Evolutionary conservation across 2,797 vertebrate genomes (phyloP).

Genomic region (Coreius guichenoti): DNA sequence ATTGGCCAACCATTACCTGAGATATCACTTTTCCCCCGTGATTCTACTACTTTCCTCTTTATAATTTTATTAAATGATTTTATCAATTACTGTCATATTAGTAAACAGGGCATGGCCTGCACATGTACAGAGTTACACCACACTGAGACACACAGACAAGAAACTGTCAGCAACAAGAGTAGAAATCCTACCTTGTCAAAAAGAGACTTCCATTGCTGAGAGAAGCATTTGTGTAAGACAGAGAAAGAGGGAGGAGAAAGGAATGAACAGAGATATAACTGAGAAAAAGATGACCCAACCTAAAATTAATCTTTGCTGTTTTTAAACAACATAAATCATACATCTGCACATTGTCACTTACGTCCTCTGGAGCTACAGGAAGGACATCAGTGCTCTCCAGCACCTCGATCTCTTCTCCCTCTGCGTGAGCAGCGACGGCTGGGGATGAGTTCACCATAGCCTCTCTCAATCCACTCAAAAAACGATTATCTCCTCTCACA

Average conservation of each 20-base stretch:
- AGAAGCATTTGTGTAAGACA: conserved; percentile 53
- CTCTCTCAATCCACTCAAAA: neutral
- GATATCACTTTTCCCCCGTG: neutral
- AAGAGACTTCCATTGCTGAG: conserved; percentile 94
- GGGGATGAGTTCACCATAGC: conserved; percentile 79
- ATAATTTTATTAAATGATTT: neutral
- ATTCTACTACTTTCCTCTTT: neutral
- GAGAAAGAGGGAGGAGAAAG: conserved; percentile 48
- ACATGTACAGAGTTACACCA: neutral
- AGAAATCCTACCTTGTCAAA: conserved; percentile 93
- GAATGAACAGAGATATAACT: conserved; percentile 46
- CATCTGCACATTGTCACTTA: conserved; percentile 63
- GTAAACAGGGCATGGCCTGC: neutral
- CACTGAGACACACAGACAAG: conserved; percentile 33
- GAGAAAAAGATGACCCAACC: conserved; percentile 16
- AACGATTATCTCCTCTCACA: conserved; percentile 9
- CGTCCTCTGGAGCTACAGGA: conserved; percentile 79
- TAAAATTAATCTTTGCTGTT: neutral
- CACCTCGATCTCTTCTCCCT: conserved; percentile 93
- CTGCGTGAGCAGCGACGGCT: conserved; percentile 88
- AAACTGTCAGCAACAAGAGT: conserved; percentile 22
- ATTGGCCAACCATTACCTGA: neutral
- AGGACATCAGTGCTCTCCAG: conserved; percentile 85
- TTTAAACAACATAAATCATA: conserved; percentile 18
- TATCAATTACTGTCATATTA: neutral